phyloP scores from a whole-genome alignment of 2,888 invertebrate species.

The Drosophila niveifrons region DNA sequence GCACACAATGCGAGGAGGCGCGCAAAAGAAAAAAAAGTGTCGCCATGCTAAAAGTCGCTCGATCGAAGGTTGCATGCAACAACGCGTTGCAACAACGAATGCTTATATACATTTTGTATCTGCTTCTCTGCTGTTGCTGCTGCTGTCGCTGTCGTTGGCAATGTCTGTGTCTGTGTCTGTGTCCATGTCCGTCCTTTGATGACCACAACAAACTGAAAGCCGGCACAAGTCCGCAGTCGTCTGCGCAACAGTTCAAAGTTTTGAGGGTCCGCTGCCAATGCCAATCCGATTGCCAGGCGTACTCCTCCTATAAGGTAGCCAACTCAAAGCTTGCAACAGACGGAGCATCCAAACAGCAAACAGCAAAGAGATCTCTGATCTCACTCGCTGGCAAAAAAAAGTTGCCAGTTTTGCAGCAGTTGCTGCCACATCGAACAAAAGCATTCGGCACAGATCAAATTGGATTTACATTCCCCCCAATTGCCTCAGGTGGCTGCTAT shows the following conservation, averaged over 20 bases:
- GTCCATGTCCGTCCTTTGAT: constrained; percentile 65
- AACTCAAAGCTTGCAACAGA: constrained; percentile 40
- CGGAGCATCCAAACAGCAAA: constrained; percentile 18
- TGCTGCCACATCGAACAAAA: constrained; percentile 71
- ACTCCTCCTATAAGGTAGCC: constrained; percentile 55
- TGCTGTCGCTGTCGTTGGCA: neutral
- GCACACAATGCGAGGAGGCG: constrained; percentile 64
- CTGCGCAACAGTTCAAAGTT: constrained; percentile 81
- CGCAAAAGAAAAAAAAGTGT: constrained; percentile 75
- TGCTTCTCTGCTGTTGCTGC: neutral
- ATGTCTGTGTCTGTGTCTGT: constrained; percentile 19
- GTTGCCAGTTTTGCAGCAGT: constrained; percentile 64
- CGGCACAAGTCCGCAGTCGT: constrained; percentile 84
- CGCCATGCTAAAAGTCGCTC: constrained; percentile 70
- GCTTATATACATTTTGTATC: constrained; percentile 49
- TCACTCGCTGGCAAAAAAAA: constrained; percentile 44
- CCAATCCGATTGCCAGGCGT: constrained; percentile 63
- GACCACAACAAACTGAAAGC: constrained; percentile 80
- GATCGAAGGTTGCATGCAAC: constrained; percentile 50
- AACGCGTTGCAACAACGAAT: constrained; percentile 50
- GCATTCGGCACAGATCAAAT: constrained; percentile 82
- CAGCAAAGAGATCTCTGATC: constrained; percentile 56
- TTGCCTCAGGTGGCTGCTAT: constrained; percentile 20
- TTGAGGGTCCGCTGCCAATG: constrained; percentile 80
- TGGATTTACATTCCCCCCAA: constrained; percentile 72